These are phyloP conservation scores for Clistopyga incitator DNA, from an alignment of 2,888 invertebrate species.

Conservation along the genomic window DNA sequence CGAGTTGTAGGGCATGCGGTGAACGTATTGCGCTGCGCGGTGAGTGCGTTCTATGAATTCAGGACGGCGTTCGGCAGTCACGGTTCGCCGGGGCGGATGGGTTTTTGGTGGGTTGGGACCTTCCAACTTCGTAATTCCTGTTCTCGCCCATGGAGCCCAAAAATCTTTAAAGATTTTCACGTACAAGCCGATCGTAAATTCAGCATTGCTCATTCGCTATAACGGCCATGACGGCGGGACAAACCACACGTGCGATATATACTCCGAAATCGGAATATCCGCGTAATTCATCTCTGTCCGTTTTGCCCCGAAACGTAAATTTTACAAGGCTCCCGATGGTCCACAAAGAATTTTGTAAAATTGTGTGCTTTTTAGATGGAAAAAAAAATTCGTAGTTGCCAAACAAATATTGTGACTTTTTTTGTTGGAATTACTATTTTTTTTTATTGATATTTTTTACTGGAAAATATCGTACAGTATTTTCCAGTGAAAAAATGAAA, in stretches of 20 bases:
- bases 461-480: too few relatives aligned
- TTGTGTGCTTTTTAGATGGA: background rate
- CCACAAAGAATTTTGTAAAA: background rate
- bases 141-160: background rate
- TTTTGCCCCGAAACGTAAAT: background rate
- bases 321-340: background rate
- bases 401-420: too few relatives aligned
- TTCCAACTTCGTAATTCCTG: slow-evolving; percentile 5
- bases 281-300: slow-evolving; percentile 1
- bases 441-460: too few relatives aligned
- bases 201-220: background rate
- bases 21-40: background rate
- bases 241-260: background rate
- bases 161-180: slow-evolving; percentile 44
- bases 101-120: background rate
- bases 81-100: background rate
- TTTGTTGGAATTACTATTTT: too few relatives aligned
- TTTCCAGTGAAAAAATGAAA: too few relatives aligned
- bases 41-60: slow-evolving; percentile 32
- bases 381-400: too few relatives aligned
- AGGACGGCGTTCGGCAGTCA: slow-evolving; percentile 7
- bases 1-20: slow-evolving; percentile 15
- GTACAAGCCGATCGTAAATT: slow-evolving; percentile 1
- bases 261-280: background rate
- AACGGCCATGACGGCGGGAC: slow-evolving; percentile 1